A percentile compares a stretch with the other conserved stretches of the same genome.
Evolutionary conservation across 2,113 vertebrate species (phyloP).

Genomic region (Hydrolagus affinis): DNA sequence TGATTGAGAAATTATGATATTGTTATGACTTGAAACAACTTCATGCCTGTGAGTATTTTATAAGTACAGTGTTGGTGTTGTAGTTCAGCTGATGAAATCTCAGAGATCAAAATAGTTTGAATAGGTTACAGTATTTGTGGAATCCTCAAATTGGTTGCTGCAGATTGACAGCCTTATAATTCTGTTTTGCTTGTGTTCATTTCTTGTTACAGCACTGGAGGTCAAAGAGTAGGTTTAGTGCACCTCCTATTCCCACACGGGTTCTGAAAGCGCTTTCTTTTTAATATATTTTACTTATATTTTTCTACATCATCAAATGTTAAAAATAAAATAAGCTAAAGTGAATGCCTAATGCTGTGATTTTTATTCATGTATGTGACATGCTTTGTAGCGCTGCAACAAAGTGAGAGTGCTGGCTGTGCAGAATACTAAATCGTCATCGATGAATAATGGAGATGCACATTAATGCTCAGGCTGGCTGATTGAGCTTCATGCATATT

Average conservation of each 20-base stretch:
- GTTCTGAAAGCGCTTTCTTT: neutral
- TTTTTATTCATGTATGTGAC: conserved; percentile 20
- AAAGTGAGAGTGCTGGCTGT: conserved; percentile 13
- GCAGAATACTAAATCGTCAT: conserved; percentile 12
- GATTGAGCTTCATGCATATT: conserved; percentile 22
- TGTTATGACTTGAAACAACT: neutral
- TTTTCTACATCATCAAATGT: neutral
- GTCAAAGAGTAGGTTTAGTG: neutral
- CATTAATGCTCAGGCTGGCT: conserved; percentile 13
- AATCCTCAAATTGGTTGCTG: neutral
- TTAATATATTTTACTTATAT: neutral
- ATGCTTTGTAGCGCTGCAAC: conserved; percentile 11
- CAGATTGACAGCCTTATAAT: neutral
- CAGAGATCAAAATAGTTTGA: neutral
- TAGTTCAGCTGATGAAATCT: neutral
- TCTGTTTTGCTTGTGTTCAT: neutral
- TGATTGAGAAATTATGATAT: neutral
- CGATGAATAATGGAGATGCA: conserved; percentile 16
- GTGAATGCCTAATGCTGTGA: neutral
- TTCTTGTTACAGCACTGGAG: neutral
- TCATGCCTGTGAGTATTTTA: neutral
- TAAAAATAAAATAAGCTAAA: neutral
- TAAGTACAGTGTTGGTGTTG: neutral
- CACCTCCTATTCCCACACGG: neutral
- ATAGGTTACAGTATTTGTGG: neutral